Evolutionary conservation across 30 jellyfish, hydroid and myxozoan species (phyloP), one percentile per base, ranked within the genome.

Genomic region (Turritopsis dohrnii): DNA sequence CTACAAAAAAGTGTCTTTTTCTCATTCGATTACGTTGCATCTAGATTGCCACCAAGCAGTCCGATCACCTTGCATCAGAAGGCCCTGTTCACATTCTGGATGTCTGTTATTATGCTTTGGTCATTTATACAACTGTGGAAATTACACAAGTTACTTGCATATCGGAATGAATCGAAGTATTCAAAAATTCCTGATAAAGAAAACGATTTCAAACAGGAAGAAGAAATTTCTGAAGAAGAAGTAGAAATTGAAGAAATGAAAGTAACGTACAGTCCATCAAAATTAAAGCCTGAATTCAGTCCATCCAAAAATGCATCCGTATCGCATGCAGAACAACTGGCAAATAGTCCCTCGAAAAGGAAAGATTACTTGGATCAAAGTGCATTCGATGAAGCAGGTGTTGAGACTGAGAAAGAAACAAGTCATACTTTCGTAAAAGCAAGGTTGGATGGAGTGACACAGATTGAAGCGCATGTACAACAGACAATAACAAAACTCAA

Each of bases 51-150:
- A 4, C 95, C 99, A 23, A 69, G 65, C 28, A 31, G 76, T 18
- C 97, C 97, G 8, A 84, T 94, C 24, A 94, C 97, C 52, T 60
- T 94, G 71, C 96, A 94, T 71, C 99, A 94, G 73, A 94, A 94
- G 77, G 96, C 97, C 16, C 77, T 94, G 25, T 94, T 94, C 71
- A 75, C 80, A 17, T 94, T 89, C 71, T 94, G 99, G 99, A 73
- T 94, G 84, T 83, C 99, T 16, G 74, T 83, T 71, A 16, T 86
- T 5, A 21, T 71, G 18, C 24, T 89, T 20, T 81, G 96, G 79
- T 18, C 81, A 18, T 28, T 72, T 1, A 72, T 93, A 27, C 88
- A 71, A 65, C 41, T 71, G 22, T 23, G 41, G 26, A 76, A 82
- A 82, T n/a, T 69, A 21, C 30, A 27, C 8, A 69, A 27, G 9